A percentile compares a stretch with the other conserved stretches of the same genome.
Evolutionary conservation across 2,797 vertebrate species (phyloP).

Genomic region (Ceryle rudis): DNA sequence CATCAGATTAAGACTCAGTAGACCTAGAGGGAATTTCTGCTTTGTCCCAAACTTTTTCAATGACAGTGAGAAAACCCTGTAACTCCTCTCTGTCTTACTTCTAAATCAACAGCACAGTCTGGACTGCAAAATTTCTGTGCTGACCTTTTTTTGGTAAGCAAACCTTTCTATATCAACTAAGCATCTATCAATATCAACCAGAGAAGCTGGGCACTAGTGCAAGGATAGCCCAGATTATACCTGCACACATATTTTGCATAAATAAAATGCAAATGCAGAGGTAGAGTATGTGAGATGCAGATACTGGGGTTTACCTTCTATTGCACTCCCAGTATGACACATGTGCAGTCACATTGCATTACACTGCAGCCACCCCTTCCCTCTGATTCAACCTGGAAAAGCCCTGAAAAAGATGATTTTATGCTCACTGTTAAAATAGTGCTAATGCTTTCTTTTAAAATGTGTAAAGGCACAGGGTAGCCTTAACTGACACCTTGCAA

Average conservation of each 20-base stretch:
- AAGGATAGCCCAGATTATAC: neutral
- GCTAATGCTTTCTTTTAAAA: neutral
- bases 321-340: accelerated
- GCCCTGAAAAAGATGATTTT: neutral
- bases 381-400: neutral
- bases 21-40: neutral
- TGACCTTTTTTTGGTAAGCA: neutral
- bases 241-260: neutral
- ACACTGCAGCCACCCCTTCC: neutral
- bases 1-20: neutral
- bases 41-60: neutral
- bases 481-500: neutral
- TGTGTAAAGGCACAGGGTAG: neutral
- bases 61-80: neutral
- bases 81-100: neutral
- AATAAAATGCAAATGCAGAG: neutral
- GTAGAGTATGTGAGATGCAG: neutral
- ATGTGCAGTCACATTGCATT: accelerated
- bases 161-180: neutral
- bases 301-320: neutral
- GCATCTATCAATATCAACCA: neutral
- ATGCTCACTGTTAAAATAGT: neutral
- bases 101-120: neutral
- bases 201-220: neutral
- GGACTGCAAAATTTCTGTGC: neutral